Base-by-base conservation (phyloP, 1,140 invertebrate species). In the Berghia stephanieae region DNA sequence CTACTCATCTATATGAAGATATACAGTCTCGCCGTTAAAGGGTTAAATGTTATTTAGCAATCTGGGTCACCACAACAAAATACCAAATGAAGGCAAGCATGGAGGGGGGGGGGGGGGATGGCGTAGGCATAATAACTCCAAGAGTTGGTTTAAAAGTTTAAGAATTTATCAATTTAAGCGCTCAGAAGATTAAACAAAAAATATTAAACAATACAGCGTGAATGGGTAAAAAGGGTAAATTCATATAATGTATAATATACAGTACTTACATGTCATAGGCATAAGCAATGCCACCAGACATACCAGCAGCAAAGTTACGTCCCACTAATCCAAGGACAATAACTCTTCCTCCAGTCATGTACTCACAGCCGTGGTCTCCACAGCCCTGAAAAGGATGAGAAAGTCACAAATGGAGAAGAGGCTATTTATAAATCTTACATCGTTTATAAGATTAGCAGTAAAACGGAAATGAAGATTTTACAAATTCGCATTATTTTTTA, bases 301-400 rank as follows among this genome's bases (percentile, higher is more conserved):
- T 99, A 83, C 98, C 98, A 75, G 98, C 98, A 49, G 97, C 98
- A 91, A 99, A 99, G 91, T 99, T 99, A 75, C 96, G 91, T 73
- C 97, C 97, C 18, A 96, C 98, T n/a, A 94, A 90, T 6, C 97
- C 97, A 16, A 99, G 91, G 86, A 99, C 95, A 8, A 99, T 90
- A 77, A 95, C 95, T 78, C 92, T 91, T 78, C 97, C 97, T 38
- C 96, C 98, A 52, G 98, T 99, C 98, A 99, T 99, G 88, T 99
- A 99, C 90, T 99, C 98, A 92, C 98, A 99, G 40, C 97, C 98
- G 90, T 99, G 98, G 91, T 99, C 98, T 67, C 98, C 98, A 72
- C 98, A 96, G 75, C 96, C 97, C 91, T 91, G 74, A 24, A 79
- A 81, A n/a, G 79, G n/a, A n/a, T n/a, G n/a, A n/a, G n/a, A n/a